phyloP scores from a whole-genome alignment of 2,113 vertebrate genomes.

The Brachyistius frenatus region DNA sequence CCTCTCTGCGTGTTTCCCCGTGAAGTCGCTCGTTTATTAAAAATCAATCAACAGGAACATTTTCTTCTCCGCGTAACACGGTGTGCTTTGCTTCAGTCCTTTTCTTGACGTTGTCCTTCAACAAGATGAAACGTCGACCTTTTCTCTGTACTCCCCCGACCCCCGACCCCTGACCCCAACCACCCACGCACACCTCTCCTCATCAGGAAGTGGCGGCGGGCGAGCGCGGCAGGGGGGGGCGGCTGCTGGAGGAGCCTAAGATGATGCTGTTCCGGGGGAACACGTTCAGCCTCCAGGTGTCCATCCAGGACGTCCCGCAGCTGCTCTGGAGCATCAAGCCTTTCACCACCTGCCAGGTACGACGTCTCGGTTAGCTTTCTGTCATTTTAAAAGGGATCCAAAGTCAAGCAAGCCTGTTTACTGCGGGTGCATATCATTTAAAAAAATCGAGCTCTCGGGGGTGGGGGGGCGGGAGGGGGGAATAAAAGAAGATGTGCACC shows the following conservation, averaged over 20 bases:
- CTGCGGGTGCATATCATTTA: neutral
- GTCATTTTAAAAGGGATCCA: neutral
- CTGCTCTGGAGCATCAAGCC: constrained; percentile 97
- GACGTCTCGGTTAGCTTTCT: neutral
- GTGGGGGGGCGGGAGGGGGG: no score
- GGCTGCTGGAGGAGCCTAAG: constrained; percentile 93
- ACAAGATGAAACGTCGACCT: neutral
- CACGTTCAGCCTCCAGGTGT: constrained; percentile 93
- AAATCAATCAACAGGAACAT: neutral
- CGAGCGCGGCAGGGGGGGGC: constrained; percentile 90
- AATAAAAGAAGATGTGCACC: constrained; percentile 7
- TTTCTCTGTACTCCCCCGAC: neutral
- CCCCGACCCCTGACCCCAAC: neutral
- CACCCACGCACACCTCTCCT: neutral
- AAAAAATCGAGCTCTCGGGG: neutral
- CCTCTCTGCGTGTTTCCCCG: neutral
- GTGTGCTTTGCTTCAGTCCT: neutral
- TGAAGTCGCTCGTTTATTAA: neutral
- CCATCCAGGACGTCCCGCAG: constrained; percentile 93
- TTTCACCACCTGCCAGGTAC: constrained; percentile 95
- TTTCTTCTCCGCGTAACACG: neutral
- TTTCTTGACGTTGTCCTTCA: neutral
- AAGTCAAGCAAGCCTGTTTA: neutral
- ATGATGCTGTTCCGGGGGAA: constrained; percentile 91
- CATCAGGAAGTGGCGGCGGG: constrained; percentile 89